Base-by-base conservation (phyloP, 2,888 invertebrate species). In the Axea sp. region DNA sequence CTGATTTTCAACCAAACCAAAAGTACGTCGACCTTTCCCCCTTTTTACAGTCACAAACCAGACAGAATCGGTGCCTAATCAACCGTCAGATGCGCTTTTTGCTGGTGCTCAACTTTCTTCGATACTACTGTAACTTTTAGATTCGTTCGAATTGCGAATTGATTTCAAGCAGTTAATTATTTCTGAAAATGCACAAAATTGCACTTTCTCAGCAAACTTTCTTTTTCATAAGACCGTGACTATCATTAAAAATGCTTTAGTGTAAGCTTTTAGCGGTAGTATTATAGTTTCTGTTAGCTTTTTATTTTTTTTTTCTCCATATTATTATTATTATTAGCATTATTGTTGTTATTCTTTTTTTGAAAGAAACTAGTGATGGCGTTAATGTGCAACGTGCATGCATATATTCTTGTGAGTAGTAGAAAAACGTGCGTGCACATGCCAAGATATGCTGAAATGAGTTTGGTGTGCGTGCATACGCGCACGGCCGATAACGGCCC, bases 401-500 rank as follows among this genome's bases (percentile, higher is more conserved):
- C 37, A 15, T 11, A 28, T 28, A 37, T 14, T 57, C 9, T 37
- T 39, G 35, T 12, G 12, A 15, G 33, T 26, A n/a, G 51, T 47
- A 41, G 41, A 57, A 57, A 65, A 72, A 45, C 64, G 37, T 64
- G 72, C 72, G 51, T 64, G 72, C 72, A 33, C 57, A 41, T 41
- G 72, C 35, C 51, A 17, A 57, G 72, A 64, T 72, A 64, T 37
- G 47, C 55, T 37, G 55, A 47, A 64, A 49, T 49, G 64, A 49
- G 49, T 65, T 72, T 31, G 22, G 57, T 51, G 51, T 41, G 65
- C 65, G 65, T 57, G 72, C 37, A 60, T 73, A 15, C 72, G 60
- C 72, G 65, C 72, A 73, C 59, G 60, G 53, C 35, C 72, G 72
- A 73, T 73, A 73, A 65, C 59, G 41, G 65, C 47, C 53, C 51